These are phyloP conservation scores for Paramormyrops kingsleyae DNA, from an alignment of 2,113 vertebrate species.

Conservation along the genomic window DNA sequence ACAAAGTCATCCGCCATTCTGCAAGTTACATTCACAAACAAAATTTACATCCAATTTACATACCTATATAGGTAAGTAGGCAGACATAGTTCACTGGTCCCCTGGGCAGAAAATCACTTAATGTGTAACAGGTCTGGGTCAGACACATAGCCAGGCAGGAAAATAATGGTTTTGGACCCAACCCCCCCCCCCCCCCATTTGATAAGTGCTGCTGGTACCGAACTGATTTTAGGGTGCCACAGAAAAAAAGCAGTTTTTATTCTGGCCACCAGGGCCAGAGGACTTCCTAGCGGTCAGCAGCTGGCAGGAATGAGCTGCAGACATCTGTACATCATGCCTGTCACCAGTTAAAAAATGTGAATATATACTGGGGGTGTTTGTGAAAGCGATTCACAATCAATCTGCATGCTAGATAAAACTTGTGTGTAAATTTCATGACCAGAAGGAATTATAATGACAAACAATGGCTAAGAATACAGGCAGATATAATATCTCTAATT, in stretches of 20 bases:
- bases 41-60: not conserved
- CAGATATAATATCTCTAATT: not conserved
- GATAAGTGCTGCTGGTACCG: not conserved
- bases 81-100: not conserved
- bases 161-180: not conserved
- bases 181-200: not conserved
- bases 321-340: not conserved
- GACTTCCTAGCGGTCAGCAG: not conserved
- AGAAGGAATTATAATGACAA: constrained; percentile 27
- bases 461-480: constrained; percentile 26
- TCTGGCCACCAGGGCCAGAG: not conserved
- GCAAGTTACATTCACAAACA: not conserved
- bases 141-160: not conserved
- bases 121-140: not conserved
- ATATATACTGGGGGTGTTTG: not conserved
- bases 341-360: not conserved
- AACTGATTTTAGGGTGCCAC: not conserved
- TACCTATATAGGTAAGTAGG: not conserved
- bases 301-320: not conserved
- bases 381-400: not conserved
- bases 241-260: not conserved
- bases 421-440: not conserved
- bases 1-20: not conserved
- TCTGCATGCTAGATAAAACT: not conserved
- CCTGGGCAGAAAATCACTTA: not conserved